Conservation (phyloP, 2,113 vertebrate species). For the Phylloscopus trochiloides region DNA sequence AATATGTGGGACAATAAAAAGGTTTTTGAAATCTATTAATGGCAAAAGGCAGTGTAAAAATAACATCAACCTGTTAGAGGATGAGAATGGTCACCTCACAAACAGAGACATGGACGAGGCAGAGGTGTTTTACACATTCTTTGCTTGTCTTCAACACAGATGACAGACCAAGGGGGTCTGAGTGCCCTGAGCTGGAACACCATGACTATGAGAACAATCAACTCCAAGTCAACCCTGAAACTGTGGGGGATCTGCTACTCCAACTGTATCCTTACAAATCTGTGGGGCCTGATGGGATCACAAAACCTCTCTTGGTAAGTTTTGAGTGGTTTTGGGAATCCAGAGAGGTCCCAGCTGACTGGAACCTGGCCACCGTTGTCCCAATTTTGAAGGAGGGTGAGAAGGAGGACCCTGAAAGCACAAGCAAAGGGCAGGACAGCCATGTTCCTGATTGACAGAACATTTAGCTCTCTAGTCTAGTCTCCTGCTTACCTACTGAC, state of each 20-base stretch:
- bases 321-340: fast-evolving
- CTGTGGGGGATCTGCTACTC: neutral
- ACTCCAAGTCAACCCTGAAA: neutral
- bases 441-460: fast-evolving
- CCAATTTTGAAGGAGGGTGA: fast-evolving
- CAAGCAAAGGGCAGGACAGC: neutral
- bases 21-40: neutral
- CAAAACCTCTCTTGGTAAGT: neutral
- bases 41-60: neutral
- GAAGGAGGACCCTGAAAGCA: neutral
- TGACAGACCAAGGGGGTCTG: neutral
- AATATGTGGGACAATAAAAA: neutral
- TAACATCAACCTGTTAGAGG: fast-evolving
- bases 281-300: neutral
- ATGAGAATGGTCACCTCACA: neutral
- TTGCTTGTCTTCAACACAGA: neutral
- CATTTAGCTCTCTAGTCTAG: neutral
- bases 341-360: neutral
- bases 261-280: neutral
- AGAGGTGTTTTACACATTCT: neutral
- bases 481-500: neutral
- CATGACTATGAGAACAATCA: neutral
- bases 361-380: fast-evolving
- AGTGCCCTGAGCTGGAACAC: neutral
- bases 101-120: neutral